Conservation (phyloP, 2,113 vertebrate genomes). For the Centropristis striata region DNA sequence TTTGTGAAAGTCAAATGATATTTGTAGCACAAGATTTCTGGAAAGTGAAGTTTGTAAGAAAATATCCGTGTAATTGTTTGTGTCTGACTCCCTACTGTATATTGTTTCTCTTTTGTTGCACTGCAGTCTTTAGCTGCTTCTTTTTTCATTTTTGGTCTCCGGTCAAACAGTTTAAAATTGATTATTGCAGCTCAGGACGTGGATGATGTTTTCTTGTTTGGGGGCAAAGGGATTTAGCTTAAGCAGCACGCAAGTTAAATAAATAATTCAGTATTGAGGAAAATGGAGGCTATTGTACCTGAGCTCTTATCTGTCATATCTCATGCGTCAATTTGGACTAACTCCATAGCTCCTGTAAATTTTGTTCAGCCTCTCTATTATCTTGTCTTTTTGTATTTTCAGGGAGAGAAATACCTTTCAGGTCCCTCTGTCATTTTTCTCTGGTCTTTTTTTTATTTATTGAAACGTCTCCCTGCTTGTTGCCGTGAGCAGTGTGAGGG, state of each 20-base stretch:
- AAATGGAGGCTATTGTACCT: neutral
- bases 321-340: neutral
- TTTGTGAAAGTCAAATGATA: neutral
- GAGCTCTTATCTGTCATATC: neutral
- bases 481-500: slow-evolving; percentile 67
- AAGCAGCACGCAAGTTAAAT: slow-evolving; percentile 15
- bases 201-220: slow-evolving; percentile 18
- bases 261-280: neutral
- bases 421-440: slow-evolving; percentile 29
- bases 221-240: slow-evolving; percentile 10
- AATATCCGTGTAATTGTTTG: neutral
- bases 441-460: slow-evolving; percentile 13
- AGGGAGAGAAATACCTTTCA: slow-evolving; percentile 1
- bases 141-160: neutral
- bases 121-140: slow-evolving; percentile 1
- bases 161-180: slow-evolving; percentile 9
- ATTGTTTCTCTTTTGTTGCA: neutral
- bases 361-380: slow-evolving; percentile 21
- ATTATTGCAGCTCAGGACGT: slow-evolving; percentile 4
- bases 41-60: neutral
- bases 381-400: slow-evolving; percentile 27
- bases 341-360: neutral
- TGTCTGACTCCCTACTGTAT: too few species aligned
- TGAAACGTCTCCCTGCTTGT: slow-evolving; percentile 61
- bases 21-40: neutral